A percentile compares a stretch with the other conserved stretches of the same genome.
These are phyloP conservation scores for Calephelis nemesis DNA, from an alignment of 1,140 invertebrate species.

Conservation along the genomic window DNA sequence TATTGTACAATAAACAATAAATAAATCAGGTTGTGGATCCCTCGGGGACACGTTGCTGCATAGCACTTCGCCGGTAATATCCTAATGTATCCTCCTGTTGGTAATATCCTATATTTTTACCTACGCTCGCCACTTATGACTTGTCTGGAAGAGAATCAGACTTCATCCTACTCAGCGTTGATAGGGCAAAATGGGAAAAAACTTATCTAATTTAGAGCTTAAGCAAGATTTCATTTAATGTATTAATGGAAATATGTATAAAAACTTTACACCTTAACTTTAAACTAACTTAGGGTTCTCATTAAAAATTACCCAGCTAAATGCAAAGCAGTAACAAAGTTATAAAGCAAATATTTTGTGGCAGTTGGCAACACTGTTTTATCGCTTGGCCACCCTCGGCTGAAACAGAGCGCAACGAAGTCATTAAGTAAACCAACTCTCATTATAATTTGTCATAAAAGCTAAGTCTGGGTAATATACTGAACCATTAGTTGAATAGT, in stretches of 20 bases:
- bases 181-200: too few relatives aligned
- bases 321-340: constrained; percentile 8
- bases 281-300: neutral
- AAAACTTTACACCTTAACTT: neutral
- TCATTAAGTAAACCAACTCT: constrained; percentile 11
- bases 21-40: too few relatives aligned
- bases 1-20: too few relatives aligned
- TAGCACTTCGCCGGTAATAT: too few relatives aligned
- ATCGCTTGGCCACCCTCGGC: constrained; percentile 8
- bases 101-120: too few relatives aligned
- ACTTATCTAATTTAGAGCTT: too few relatives aligned
- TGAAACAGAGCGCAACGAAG: constrained; percentile 9
- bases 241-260: neutral
- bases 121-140: too few relatives aligned
- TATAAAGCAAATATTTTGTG: constrained; percentile 13
- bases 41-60: too few relatives aligned
- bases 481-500: constrained; percentile 9
- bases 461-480: constrained; percentile 10
- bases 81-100: too few relatives aligned
- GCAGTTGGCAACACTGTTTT: constrained; percentile 13
- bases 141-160: too few relatives aligned
- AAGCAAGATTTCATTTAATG: too few relatives aligned
- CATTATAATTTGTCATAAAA: constrained; percentile 16
- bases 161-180: too few relatives aligned
- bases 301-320: constrained; percentile 8